Evolutionary conservation across 1,140 invertebrate genomes (phyloP).

Genomic region (Drosophila pandora): DNA sequence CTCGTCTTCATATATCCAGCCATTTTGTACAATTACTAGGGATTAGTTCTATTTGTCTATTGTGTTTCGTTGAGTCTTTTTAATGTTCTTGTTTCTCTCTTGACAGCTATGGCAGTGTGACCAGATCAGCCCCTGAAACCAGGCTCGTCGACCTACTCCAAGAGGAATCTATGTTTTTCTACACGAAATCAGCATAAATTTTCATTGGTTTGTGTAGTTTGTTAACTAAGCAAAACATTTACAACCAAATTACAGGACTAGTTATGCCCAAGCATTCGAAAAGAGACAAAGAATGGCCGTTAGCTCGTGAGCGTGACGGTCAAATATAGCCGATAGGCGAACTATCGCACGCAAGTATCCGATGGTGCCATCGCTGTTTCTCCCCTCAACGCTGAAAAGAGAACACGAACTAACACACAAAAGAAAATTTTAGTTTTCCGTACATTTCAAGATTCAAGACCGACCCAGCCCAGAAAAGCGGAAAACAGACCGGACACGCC

Average conservation of each 20-base stretch:
- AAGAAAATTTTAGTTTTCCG: conserved; percentile 76
- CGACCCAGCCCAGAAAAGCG: conserved; percentile 69
- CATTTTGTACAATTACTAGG: conserved; percentile 35
- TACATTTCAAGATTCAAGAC: conserved; percentile 71
- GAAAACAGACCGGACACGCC: conserved; percentile 48
- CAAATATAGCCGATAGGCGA: neutral
- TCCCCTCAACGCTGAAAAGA: conserved; percentile 50
- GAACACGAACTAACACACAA: conserved; percentile 58
- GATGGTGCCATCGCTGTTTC: neutral
- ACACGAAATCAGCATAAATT: neutral
- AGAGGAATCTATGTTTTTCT: neutral
- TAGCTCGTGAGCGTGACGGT: neutral
- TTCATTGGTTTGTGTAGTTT: too few species aligned
- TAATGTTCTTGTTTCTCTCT: neutral
- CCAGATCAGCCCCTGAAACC: neutral
- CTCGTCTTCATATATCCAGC: conserved; percentile 61
- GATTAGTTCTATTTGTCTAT: conserved; percentile 6
- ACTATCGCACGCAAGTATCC: neutral
- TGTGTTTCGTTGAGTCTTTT: conserved; percentile 13
- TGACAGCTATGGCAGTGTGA: neutral
- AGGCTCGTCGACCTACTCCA: neutral
- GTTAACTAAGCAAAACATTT: too few species aligned
- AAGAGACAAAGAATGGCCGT: too few species aligned
- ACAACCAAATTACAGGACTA: too few species aligned
- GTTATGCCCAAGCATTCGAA: too few species aligned